A percentile compares a stretch with the other conserved stretches of the same genome.
Evolutionary conservation across 2,797 vertebrate genomes (phyloP).

Genomic region (Girardinus metallicus): DNA sequence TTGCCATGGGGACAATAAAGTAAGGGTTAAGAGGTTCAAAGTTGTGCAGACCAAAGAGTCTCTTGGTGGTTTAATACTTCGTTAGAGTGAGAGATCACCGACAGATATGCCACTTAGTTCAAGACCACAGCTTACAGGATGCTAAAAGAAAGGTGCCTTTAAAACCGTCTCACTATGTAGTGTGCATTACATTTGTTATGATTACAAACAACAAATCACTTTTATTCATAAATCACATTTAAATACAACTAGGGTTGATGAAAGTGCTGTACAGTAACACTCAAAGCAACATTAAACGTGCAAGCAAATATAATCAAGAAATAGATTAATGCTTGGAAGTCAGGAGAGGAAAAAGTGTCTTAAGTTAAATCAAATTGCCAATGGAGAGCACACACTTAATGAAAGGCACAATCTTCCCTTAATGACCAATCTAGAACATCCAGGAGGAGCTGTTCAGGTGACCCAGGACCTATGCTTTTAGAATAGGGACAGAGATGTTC

Average conservation of each 20-base stretch:
- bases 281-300: neutral
- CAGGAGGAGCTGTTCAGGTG: neutral
- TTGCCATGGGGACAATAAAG: slow-evolving; percentile 51
- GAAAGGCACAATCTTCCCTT: neutral
- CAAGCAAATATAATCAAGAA: neutral
- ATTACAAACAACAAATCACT: neutral
- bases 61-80: slow-evolving; percentile 37
- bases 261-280: neutral
- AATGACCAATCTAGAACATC: neutral
- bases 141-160: neutral
- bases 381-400: neutral
- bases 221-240: neutral
- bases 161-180: neutral
- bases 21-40: slow-evolving; percentile 57
- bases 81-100: slow-evolving; percentile 28
- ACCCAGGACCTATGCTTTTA: neutral
- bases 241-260: neutral
- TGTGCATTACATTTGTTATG: neutral
- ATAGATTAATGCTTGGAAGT: neutral
- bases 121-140: neutral
- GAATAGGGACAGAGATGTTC: neutral
- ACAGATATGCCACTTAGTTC: neutral
- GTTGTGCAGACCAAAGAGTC: slow-evolving; percentile 24
- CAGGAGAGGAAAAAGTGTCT: neutral
- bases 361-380: neutral